phyloP scores from a whole-genome alignment of 2,797 vertebrate genomes.

The Lemur catta region DNA sequence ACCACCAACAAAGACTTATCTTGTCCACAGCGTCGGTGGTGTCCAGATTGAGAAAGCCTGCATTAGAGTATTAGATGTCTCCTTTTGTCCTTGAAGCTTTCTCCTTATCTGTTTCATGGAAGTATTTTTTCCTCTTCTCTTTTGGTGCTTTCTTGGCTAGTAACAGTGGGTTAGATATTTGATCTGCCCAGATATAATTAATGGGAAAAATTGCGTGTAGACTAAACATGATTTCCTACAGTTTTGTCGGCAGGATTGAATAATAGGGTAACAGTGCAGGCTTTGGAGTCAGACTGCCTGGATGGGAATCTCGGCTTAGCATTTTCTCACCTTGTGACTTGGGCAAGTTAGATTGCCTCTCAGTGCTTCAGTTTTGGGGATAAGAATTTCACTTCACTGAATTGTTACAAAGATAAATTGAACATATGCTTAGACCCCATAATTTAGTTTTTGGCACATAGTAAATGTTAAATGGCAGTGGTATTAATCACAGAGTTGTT shows the following conservation, averaged over 20 bases:
- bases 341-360: not conserved
- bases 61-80: not conserved
- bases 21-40: not conserved
- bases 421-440: not conserved
- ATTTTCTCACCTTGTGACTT: not conserved
- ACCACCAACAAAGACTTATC: not conserved
- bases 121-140: not conserved
- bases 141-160: not conserved
- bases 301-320: not conserved
- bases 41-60: not conserved
- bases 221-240: not conserved
- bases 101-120: not conserved
- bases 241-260: not conserved
- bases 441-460: not conserved
- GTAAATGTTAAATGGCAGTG: not conserved
- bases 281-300: not conserved
- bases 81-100: not conserved
- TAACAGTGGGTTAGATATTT: not conserved
- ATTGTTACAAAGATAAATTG: not conserved
- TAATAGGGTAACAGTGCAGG: not conserved
- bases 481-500: not conserved
- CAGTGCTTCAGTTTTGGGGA: not conserved
- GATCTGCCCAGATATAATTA: not conserved
- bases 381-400: not conserved
- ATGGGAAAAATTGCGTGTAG: not conserved